Conservation (phyloP, 1,140 invertebrate species). For the Tribolium castaneum region DNA sequence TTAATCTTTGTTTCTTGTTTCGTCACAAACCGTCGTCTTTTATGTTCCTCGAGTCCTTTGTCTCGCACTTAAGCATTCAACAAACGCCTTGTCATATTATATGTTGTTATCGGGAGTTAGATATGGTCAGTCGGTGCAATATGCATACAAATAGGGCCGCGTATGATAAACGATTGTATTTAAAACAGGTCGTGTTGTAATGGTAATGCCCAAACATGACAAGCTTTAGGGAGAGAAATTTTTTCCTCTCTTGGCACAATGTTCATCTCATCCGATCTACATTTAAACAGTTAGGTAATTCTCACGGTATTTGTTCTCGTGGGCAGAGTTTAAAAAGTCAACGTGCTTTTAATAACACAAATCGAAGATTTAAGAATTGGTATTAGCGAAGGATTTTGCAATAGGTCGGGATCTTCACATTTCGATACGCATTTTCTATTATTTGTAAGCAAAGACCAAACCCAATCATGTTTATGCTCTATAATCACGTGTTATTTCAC, state of each 20-base stretch:
- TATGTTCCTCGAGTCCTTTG: neutral
- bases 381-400: neutral
- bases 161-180: constrained; percentile 37
- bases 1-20: neutral
- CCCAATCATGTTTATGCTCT: constrained; percentile 15
- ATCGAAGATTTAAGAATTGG: neutral
- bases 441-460: constrained; percentile 4
- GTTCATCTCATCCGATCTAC: neutral
- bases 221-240: neutral
- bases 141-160: constrained; percentile 20
- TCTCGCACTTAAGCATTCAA: neutral
- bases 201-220: constrained; percentile 13
- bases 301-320: neutral
- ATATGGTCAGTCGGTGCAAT: constrained; percentile 25
- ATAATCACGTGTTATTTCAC: constrained; percentile 21
- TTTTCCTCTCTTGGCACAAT: neutral
- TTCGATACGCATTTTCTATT: constrained; percentile 24
- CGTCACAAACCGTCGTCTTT: neutral
- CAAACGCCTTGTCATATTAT: constrained; percentile 6
- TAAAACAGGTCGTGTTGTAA: constrained; percentile 39
- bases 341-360: neutral
- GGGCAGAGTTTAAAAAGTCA: neutral
- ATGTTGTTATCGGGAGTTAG: constrained; percentile 19
- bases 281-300: neutral
- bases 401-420: constrained; percentile 11